phyloP scores from a whole-genome alignment of 1,140 invertebrate genomes.

The Gyrodactylus salaris region DNA sequence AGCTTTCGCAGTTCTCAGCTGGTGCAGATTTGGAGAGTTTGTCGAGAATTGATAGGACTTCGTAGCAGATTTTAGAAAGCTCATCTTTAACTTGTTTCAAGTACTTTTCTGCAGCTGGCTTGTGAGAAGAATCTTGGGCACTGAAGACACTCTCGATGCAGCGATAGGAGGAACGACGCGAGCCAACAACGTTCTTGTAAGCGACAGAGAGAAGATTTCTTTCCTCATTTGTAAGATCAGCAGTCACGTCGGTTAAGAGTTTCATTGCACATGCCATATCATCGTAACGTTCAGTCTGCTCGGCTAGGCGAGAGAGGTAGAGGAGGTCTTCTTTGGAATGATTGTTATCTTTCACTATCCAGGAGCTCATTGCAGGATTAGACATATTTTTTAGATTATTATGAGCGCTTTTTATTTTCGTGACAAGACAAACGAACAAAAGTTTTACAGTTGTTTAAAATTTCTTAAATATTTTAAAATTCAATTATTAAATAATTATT shows the following conservation, averaged over 20 bases:
- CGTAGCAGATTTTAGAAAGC: neutral
- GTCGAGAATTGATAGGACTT: neutral
- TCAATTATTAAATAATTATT: too few species aligned
- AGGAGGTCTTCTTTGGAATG: too few species aligned
- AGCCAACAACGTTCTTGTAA: neutral
- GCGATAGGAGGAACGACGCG: neutral
- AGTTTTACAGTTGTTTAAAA: too few species aligned
- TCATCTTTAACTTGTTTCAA: neutral
- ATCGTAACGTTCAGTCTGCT: neutral
- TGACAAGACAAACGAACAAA: too few species aligned
- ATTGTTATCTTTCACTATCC: too few species aligned
- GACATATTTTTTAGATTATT: too few species aligned
- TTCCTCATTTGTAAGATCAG: neutral
- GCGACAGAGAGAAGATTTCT: slow-evolving; percentile 1
- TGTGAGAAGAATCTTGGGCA: neutral
- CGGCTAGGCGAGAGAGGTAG: neutral
- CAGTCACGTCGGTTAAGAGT: neutral
- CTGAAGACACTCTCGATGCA: neutral
- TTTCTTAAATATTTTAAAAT: too few species aligned
- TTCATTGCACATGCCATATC: neutral
- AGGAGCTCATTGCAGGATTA: too few species aligned
- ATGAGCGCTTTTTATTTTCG: too few species aligned
- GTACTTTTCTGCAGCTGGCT: neutral
- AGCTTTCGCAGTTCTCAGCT: neutral
- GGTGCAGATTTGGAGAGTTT: neutral